Conservation (phyloP, 2,888 invertebrate species). For the Argyresthia goedartella region DNA sequence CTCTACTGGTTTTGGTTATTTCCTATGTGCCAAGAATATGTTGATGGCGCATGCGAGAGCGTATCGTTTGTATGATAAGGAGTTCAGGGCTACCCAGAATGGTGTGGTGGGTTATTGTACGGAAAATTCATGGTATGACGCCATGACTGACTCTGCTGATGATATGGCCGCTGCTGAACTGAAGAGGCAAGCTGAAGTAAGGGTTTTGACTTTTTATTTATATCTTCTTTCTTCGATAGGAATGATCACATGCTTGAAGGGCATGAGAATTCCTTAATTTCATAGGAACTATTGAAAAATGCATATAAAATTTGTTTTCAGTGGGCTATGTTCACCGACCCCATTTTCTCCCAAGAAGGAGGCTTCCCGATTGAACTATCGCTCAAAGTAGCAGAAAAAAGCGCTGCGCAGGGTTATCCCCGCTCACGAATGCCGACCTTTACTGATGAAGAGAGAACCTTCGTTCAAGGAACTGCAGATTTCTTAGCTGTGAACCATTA, state of each 20-base stretch:
- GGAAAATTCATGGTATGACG: slow-evolving; percentile 28
- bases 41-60: too few relatives aligned
- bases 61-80: slow-evolving; percentile 18
- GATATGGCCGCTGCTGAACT: slow-evolving; percentile 37
- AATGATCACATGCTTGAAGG: too few relatives aligned
- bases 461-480: slow-evolving; percentile 65
- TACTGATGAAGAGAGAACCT: slow-evolving; percentile 41
- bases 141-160: slow-evolving; percentile 32
- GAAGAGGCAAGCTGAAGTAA: slow-evolving; percentile 23
- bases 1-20: slow-evolving; percentile 46
- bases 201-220: too few relatives aligned
- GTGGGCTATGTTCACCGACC: slow-evolving; percentile 28
- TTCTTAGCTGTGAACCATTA: slow-evolving; percentile 47
- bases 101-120: slow-evolving; percentile 31
- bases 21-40: slow-evolving; percentile 62
- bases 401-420: slow-evolving; percentile 30
- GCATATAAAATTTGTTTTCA: slow-evolving; percentile 1
- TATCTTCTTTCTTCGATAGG: too few relatives aligned
- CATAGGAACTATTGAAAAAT: not conserved
- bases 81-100: slow-evolving; percentile 15
- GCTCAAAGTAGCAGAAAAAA: slow-evolving; percentile 28
- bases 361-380: slow-evolving; percentile 42
- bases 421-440: slow-evolving; percentile 39
- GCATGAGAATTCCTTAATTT: too few relatives aligned
- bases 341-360: slow-evolving; percentile 29